A percentile compares a stretch with the other conserved stretches of the same genome.
phyloP scores from a whole-genome alignment of 2,888 invertebrate species.

The Machimus atricapillus region DNA sequence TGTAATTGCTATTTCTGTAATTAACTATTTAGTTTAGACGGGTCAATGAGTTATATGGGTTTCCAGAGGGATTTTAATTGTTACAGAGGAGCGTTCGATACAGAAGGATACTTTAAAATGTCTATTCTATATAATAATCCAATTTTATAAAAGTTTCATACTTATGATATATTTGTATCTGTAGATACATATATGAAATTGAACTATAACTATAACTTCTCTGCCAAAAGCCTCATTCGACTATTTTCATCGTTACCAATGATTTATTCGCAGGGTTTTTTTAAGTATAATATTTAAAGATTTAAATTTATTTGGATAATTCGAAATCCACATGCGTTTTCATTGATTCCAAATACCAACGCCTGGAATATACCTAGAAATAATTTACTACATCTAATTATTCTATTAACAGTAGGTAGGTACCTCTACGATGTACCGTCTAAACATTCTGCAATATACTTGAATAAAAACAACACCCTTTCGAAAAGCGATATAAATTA shows the following conservation, averaged over 20 bases:
- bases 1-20: background rate
- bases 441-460: background rate
- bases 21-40: background rate
- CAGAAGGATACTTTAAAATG: background rate
- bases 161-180: too few relatives aligned
- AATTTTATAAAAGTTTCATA: background rate
- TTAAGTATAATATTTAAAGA: too few relatives aligned
- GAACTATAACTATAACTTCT: too few relatives aligned
- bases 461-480: background rate
- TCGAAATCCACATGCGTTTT: too few relatives aligned
- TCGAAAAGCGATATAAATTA: background rate
- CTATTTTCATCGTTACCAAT: too few relatives aligned
- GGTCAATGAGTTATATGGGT: background rate
- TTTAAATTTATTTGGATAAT: too few relatives aligned
- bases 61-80: background rate
- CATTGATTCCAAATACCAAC: too few relatives aligned
- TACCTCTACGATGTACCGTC: background rate
- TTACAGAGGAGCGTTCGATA: background rate
- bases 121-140: background rate
- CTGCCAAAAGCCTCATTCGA: too few relatives aligned
- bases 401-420: background rate
- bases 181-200: too few relatives aligned
- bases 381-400: background rate
- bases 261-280: too few relatives aligned
- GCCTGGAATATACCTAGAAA: too few relatives aligned